Evolutionary conservation across 2,113 vertebrate species (phyloP).

Genomic region (Semnornis frantzii): DNA sequence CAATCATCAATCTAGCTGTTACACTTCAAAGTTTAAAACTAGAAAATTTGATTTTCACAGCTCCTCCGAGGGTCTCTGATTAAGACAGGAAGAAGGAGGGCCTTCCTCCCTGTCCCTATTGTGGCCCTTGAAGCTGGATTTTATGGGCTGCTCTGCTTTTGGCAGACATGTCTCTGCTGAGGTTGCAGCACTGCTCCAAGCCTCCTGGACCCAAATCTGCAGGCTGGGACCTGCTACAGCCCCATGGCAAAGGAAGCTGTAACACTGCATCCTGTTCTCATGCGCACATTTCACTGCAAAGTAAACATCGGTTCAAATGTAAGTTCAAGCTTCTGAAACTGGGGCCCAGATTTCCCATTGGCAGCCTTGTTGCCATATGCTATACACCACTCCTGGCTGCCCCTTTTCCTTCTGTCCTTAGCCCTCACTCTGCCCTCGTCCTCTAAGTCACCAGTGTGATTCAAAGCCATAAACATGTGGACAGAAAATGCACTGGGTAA

Average conservation of each 20-base stretch:
- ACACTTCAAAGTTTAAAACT: not conserved
- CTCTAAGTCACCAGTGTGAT: not conserved
- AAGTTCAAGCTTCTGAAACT: not conserved
- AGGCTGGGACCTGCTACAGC: not conserved
- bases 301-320: not conserved
- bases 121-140: rapidly evolving
- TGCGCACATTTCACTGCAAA: not conserved
- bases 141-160: not conserved
- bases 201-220: not conserved
- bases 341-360: not conserved
- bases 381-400: rapidly evolving
- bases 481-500: not conserved
- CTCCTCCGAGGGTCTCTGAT: not conserved
- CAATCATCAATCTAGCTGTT: not conserved
- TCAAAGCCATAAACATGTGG: not conserved
- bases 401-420: not conserved
- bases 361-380: not conserved
- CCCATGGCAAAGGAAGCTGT: not conserved
- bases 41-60: not conserved
- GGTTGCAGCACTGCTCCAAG: not conserved
- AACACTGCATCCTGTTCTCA: not conserved
- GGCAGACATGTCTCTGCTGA: not conserved
- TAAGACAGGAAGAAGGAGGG: not conserved
- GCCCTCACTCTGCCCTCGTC: not conserved
- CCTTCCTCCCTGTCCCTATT: not conserved